Percentiles rank a stretch among this genome's conserved stretches.
Conservation (phyloP, 2,797 vertebrate genomes). For the Ispidina picta region DNA sequence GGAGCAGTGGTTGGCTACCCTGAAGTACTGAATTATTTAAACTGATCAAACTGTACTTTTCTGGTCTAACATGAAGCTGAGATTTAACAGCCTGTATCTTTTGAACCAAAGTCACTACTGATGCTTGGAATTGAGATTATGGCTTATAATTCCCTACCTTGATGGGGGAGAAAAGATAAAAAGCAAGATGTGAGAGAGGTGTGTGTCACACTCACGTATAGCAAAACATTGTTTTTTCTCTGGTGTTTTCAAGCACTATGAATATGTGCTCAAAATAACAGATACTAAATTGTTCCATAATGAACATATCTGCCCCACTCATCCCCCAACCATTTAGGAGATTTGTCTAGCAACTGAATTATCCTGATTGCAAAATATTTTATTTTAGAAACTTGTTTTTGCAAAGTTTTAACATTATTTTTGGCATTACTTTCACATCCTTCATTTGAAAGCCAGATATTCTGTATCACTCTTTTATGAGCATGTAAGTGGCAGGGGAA, state of each 20-base stretch:
- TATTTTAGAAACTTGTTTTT: not conserved
- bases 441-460: conserved; percentile 19
- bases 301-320: not conserved
- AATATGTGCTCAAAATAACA: not conserved
- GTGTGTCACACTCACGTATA: not conserved
- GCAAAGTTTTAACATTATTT: not conserved
- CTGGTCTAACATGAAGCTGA: not conserved
- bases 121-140: not conserved
- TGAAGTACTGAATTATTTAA: not conserved
- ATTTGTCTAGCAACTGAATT: not conserved
- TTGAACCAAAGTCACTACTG: not conserved
- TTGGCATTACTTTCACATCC: conserved; percentile 26
- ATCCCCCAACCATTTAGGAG: not conserved
- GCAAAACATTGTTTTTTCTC: not conserved
- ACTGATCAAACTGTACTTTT: not conserved
- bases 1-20: not conserved
- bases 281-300: not conserved
- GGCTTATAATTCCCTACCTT: not conserved
- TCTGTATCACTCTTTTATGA: not conserved
- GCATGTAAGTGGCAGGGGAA: not conserved
- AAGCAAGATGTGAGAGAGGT: not conserved
- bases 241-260: not conserved
- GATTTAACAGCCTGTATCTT: not conserved
- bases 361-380: not conserved
- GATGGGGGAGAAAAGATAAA: not conserved